Conservation (phyloP, 2,888 invertebrate species). For the Belgica antarctica region DNA sequence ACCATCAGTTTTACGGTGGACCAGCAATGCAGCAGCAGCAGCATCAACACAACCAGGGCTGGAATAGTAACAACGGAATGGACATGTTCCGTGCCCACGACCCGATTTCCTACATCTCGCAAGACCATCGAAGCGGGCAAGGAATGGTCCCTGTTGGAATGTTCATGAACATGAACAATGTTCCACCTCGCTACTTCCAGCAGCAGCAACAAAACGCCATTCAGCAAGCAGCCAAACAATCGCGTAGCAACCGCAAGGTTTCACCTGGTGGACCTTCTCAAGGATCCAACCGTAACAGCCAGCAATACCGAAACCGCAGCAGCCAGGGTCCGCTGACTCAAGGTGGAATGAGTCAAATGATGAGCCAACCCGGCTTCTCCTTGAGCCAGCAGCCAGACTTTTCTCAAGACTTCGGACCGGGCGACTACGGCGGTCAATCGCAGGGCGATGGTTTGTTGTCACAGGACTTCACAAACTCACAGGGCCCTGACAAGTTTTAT, state of each 20-base stretch:
- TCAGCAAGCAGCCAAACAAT: conserved; percentile 53
- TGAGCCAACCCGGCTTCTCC: conserved; percentile 67
- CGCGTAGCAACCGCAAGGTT: conserved; percentile 54
- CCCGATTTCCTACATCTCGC: conserved; percentile 89
- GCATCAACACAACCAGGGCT: conserved; percentile 23
- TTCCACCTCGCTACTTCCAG: conserved; percentile 72
- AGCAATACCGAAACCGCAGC: conserved; percentile 50
- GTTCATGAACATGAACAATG: conserved; percentile 78
- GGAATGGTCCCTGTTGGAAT: conserved; percentile 90
- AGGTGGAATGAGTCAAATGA: conserved; percentile 71
- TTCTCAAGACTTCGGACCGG: conserved; percentile 55
- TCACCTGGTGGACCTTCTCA: conserved; percentile 47
- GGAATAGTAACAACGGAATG: conserved; percentile 52
- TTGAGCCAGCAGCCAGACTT: conserved; percentile 65
- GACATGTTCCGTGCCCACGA: conserved; percentile 75
- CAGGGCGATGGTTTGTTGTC: conserved; percentile 94
- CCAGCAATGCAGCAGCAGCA: background rate
- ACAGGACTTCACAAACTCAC: conserved; percentile 62
- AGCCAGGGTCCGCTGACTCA: conserved; percentile 71
- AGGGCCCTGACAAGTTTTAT: conserved; percentile 41
- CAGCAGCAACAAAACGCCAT: conserved; percentile 63
- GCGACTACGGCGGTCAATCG: conserved; percentile 55
- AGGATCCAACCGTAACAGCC: conserved; percentile 35
- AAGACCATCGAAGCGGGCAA: conserved; percentile 71
- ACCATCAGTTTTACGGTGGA: conserved; percentile 30